phyloP scores from a whole-genome alignment of 1,140 invertebrate species.

The Drosophila truncata region DNA sequence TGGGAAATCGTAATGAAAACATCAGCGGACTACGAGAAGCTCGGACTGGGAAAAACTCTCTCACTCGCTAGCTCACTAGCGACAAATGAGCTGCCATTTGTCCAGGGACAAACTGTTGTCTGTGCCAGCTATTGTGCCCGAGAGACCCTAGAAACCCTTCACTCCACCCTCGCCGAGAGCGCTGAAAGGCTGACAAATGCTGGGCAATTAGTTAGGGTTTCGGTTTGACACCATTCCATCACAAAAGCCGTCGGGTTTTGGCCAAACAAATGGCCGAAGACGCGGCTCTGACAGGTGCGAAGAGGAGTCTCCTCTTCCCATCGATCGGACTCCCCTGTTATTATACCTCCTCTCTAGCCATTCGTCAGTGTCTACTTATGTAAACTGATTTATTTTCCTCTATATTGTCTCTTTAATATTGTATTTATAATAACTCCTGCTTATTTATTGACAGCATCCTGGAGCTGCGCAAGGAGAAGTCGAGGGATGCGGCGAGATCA shows the following conservation, averaged over 20 bases:
- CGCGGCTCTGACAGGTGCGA: constrained; percentile 57
- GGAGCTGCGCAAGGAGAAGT: constrained; percentile 98
- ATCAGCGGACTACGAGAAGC: constrained; percentile 30
- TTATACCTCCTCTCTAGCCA: constrained; percentile 8
- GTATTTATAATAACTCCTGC: background rate
- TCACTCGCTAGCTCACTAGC: constrained; percentile 19
- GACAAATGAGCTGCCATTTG: constrained; percentile 64
- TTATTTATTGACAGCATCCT: constrained; percentile 93
- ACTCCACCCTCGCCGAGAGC: constrained; percentile 16
- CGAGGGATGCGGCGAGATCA: constrained; percentile 97
- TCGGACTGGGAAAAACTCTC: constrained; percentile 46
- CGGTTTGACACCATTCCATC: constrained; percentile 75
- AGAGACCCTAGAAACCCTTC: constrained; percentile 11
- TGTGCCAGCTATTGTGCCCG: constrained; percentile 48
- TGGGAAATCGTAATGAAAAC: constrained; percentile 55
- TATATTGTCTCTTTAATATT: constrained; percentile 18
- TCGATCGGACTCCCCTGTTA: constrained; percentile 14
- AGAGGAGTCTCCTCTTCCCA: constrained; percentile 3
- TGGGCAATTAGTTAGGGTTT: constrained; percentile 63
- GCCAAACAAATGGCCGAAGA: constrained; percentile 68
- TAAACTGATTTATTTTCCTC: constrained; percentile 54
- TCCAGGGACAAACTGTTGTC: constrained; percentile 52
- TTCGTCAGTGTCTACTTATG: constrained; percentile 78
- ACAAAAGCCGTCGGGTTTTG: constrained; percentile 49
- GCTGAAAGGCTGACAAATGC: constrained; percentile 76